Conservation (phyloP, 2,888 invertebrate species). For the Parnassius glacialis region DNA sequence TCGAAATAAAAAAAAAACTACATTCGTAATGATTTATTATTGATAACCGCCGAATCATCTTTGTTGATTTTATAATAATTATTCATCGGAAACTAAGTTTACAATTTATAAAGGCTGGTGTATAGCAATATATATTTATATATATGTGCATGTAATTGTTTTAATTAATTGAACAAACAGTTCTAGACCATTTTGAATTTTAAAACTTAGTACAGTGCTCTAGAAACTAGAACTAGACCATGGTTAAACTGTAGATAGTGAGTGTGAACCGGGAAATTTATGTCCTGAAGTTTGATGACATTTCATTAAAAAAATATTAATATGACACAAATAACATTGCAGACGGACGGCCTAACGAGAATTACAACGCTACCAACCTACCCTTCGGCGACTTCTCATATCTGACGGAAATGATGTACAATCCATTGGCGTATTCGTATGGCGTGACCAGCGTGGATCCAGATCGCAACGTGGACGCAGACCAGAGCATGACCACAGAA, state of each 20-base stretch:
- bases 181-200: background rate
- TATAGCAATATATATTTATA: too few species aligned
- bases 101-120: too few species aligned
- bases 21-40: too few species aligned
- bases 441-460: conserved; percentile 61
- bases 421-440: conserved; percentile 66
- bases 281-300: too few species aligned
- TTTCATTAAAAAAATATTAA: background rate
- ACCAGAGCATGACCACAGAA: conserved; percentile 47
- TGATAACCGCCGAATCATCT: too few species aligned
- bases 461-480: conserved; percentile 57
- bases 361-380: conserved; percentile 77
- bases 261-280: too few species aligned
- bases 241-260: too few species aligned
- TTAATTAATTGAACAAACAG: background rate
- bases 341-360: conserved; percentile 76
- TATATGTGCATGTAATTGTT: conserved; percentile 1
- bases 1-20: too few species aligned
- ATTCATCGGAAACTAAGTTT: too few species aligned
- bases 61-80: too few species aligned
- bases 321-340: conserved; percentile 29
- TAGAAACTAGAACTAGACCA: too few species aligned
- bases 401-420: conserved; percentile 77
- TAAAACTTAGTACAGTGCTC: too few species aligned
- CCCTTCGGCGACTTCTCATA: conserved; percentile 80